Base-by-base conservation (phyloP, 1,140 invertebrate species). In the Bathynomus jamesi region DNA sequence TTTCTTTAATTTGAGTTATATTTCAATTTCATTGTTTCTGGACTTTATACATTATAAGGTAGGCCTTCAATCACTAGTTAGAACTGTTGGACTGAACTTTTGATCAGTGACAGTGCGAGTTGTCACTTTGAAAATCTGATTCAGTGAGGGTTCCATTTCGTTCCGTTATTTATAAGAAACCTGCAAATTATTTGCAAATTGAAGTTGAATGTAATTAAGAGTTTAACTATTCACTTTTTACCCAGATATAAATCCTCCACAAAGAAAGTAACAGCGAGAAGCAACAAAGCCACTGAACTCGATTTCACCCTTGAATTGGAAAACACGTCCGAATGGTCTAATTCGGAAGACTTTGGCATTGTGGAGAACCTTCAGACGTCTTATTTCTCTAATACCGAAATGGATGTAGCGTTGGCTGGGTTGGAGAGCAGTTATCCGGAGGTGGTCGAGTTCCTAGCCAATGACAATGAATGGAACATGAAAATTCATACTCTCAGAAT, bases 271-370 rank as follows among this genome's bases (percentile, higher is more conserved):
- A 84, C 81, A 0, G 87, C 96, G 2, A 88, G 89, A 1, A 78
- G 80, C 30, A 81, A 10, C 80, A 83, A n/a, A 87, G 85, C 11
- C 86, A 87, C 21, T 81, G 86, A 32, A 84, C 83, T 92, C 25
- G 94, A 96, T 82, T 91, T 96, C 77, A 91, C 88, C 0, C 83
- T 97, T 17, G 88, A 89, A 84, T 84, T 87, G 61, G 87, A 91
- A 79, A 88, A 92, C 80, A 85, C 88, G 0, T 82, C 87, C 66
- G 87, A 89, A 76, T 96, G 94, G 94, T 90, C 90, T 0, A 85
- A 86, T 11, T 85, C 87, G 5, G 85, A 91, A 79, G 91, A 94
- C 81, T 94, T 89, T 82, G 85, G 84, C 65, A 80, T 88, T 5
- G 78, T 76, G 5, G 80, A 84, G 53, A 88, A 89, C 73, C 75